Base-by-base conservation (phyloP, 2,113 vertebrate species). In the Geococcyx californianus region DNA sequence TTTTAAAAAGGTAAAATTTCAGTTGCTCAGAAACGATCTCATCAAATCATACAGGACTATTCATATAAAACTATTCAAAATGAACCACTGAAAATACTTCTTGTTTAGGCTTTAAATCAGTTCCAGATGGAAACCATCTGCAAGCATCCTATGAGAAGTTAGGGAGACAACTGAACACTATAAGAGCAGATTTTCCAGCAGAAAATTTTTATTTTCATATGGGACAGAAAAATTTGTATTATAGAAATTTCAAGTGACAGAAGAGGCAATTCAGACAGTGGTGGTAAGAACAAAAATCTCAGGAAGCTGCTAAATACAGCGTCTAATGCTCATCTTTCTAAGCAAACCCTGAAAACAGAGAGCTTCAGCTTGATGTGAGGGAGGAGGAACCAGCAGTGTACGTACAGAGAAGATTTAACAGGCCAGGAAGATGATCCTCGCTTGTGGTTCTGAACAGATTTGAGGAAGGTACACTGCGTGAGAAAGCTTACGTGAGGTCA, bases 31-130 rank as follows among this genome's bases (percentile, higher is more conserved):
- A 51, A 87, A 55, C 18, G 10, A 83, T 40, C 63, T 84, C 47
- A 73, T 36, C 62, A 25, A 87, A 87, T 52, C 72, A 42, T 40
- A 59, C 36, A 85, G 64, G 70, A 51, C n/a, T 45, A 62, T 31
- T 84, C 24, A 66, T 14, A 84, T 25, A 63, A 76, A 94, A 55
- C 33, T 82, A 84, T 16, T 87, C 31, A 93, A 84, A 96, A 94
- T 29, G 5, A 95, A 62, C 7, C 12, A 44, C 74, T 42, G 38
- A 67, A 68, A 87, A 84, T 87, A 26, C 7, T 58, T 89, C 42
- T 55, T 4, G 1, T 73, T 87, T 73, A 91, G 73, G 31, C 19
- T 75, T 89, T 33, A 78, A 92, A 95, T 51, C 58, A 70, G 42
- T 25, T 79, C 62, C 84, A 87, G 58, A 76, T 69, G 36, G 84